A percentile compares a stretch with the other conserved stretches of the same genome.
These are phyloP conservation scores for Drosophila tristis DNA, from an alignment of 1,140 invertebrate species.

Conservation along the genomic window DNA sequence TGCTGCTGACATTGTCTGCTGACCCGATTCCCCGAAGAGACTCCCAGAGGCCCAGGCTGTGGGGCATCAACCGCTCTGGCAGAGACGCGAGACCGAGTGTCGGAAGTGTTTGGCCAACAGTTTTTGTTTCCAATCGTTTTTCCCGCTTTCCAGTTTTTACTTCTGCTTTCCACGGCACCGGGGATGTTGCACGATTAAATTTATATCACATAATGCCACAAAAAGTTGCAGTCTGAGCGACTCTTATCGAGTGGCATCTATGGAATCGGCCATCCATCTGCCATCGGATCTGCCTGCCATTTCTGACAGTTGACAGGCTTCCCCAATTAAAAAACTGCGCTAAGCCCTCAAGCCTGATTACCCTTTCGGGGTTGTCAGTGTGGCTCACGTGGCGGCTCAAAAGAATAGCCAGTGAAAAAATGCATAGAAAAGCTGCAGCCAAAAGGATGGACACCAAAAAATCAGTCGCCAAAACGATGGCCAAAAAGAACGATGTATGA, in stretches of 20 bases:
- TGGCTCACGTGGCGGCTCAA: conserved; percentile 6
- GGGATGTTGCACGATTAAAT: conserved; percentile 37
- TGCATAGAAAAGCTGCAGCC: neutral
- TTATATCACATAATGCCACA: conserved; percentile 54
- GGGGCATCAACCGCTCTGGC: conserved; percentile 32
- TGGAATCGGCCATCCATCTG: conserved; percentile 21
- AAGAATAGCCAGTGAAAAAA: conserved; percentile 9
- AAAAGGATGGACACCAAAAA: too few species aligned
- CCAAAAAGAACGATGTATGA: too few species aligned
- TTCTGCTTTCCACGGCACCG: conserved; percentile 9
- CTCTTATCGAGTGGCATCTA: conserved; percentile 44
- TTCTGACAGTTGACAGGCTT: conserved; percentile 35
- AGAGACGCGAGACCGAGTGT: neutral
- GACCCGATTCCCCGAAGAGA: conserved; percentile 70
- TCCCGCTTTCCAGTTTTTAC: conserved; percentile 1
- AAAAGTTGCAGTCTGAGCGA: conserved; percentile 34
- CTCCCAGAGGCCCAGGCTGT: conserved; percentile 32
- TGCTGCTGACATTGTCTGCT: conserved; percentile 72
- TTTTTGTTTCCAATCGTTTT: conserved; percentile 24
- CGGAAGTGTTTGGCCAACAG: conserved; percentile 13
- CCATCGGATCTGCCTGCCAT: neutral
- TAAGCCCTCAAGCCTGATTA: conserved; percentile 41
- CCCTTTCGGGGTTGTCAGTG: conserved; percentile 1
- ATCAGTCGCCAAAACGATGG: too few species aligned
- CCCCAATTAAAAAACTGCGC: conserved; percentile 54